Base-by-base conservation (phyloP, 2,888 invertebrate genomes). In the Limulus polyphemus region DNA sequence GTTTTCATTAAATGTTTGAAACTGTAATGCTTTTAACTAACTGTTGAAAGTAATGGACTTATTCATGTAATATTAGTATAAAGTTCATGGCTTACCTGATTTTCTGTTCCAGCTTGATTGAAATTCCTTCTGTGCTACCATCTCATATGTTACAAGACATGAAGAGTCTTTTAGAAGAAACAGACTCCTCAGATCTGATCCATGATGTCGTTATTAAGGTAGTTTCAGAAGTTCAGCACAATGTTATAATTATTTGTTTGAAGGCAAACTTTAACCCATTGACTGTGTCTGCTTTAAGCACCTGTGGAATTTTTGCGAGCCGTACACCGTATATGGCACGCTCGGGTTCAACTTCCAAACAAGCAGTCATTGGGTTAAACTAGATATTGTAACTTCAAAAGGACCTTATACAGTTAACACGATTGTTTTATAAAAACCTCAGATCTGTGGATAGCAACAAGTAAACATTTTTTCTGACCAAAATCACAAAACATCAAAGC, bases 121-220 rank as follows among this genome's bases (percentile, higher is more conserved):
- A 74, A 61, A 67, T 77, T 71, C 70, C 75, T 79, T 79, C 62
- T 49, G 67, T 74, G 11, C 70, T 72, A 46, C 60, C 62, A 16
- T 73, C 75, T n/a, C 70, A 71, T 63, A 75, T 79, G 69, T 67
- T 68, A n/a, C 75, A 80, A 56, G 80, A 85, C 68, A 79, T 85
- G 76, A 74, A 75, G 58, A 76, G 79, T 49, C 76, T 90, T 0
- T 76, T 85, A 11, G 79, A 82, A 61, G 83, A 85, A 59, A 81
- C 83, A 0, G 78, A 81, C 51, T 82, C 83, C 63, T 79, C 79
- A 57, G 90, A 90, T 74, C 74, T 80, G 11, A 78, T 89, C 13
- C 86, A 88, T 72, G 90, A 91, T 74, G 79, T 88, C 0, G 75
- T 84, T 11, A 83, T 90, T 32, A 70, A 75, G 73, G 77, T 77